A percentile compares a stretch with the other conserved stretches of the same genome.
These are phyloP conservation scores for Oreochromis spilurus DNA, from an alignment of 2,113 vertebrate species.

Conservation along the genomic window DNA sequence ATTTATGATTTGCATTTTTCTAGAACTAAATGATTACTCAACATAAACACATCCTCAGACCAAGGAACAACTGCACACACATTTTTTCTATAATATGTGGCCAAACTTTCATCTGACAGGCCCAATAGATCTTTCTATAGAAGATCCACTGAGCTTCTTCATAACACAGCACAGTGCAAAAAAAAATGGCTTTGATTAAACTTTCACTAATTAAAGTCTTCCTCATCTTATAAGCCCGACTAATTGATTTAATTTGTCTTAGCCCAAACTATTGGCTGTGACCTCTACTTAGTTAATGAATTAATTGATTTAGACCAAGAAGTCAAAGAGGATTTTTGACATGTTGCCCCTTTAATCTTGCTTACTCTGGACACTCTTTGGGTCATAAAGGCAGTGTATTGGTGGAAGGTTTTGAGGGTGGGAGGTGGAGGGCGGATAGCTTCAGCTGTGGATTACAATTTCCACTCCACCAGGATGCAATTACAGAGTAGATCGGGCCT, in stretches of 20 bases:
- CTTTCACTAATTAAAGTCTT: slow-evolving; percentile 91
- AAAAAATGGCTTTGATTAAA: slow-evolving; percentile 85
- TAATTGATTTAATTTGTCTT: slow-evolving; percentile 96
- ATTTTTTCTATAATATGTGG: background rate
- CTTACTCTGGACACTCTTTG: slow-evolving; percentile 20
- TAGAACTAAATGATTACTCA: background rate
- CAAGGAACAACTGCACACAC: background rate
- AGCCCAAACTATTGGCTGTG: slow-evolving; percentile 62
- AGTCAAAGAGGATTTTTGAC: slow-evolving; percentile 68
- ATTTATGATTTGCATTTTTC: background rate
- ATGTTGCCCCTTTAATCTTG: slow-evolving; percentile 62
- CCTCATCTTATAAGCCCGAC: slow-evolving; percentile 84
- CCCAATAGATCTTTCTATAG: slow-evolving; percentile 19
- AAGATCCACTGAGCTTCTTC: slow-evolving; percentile 71
- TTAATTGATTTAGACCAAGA: slow-evolving; percentile 72
- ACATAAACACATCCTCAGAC: background rate
- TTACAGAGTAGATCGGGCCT: background rate
- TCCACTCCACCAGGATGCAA: background rate
- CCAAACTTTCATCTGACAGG: slow-evolving; percentile 15
- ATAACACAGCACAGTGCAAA: slow-evolving; percentile 44
- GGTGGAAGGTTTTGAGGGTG: slow-evolving; percentile 7
- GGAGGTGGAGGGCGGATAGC: background rate
- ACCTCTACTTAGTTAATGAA: slow-evolving; percentile 79
- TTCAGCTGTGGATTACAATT: background rate
- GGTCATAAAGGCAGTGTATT: slow-evolving; percentile 27